Base-by-base conservation (phyloP, 2,888 invertebrate genomes). In the Melanotus villosus region DNA sequence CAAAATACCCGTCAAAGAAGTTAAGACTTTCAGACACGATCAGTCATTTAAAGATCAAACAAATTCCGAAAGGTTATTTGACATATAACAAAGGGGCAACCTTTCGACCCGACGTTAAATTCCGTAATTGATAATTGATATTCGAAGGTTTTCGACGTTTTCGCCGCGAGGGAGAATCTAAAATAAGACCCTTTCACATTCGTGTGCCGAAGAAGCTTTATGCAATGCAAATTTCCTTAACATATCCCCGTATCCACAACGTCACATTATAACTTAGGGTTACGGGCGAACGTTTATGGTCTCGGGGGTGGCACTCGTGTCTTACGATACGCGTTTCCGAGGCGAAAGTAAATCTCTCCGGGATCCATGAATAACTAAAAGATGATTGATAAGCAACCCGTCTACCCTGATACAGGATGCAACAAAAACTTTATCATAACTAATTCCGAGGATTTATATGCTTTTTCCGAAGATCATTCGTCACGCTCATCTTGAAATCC, bases 291-390 rank as follows among this genome's bases (percentile, higher is more conserved):
- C 62, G 50, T 68, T 62, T 62, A 63, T 54, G 43, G 68, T 63
- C 68, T 62, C 56, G 21, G 38, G 43, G 62, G 62, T 36, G 56
- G 57, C 52, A 54, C 38, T 52, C 52, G 23, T 41, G 41, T 66
- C 59, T 52, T 47, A 26, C 50, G 34, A 26, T 47, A 30, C 57
- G 36, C 59, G 47, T 26, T 45, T 57, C 21, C 64, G 65, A 59
- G 57, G 57, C 52, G 47, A 63, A 63, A 69, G 70, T 69, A 67
- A 73, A 56, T 59, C 38, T 50, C 52, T 19, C 50, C 56, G 54
- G 67, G 50, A 58, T 66, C 34, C 59, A 59, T 47, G 36, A 58
- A 57, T 45, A 59, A 41, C 26, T 26, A 32, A 32, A 30, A 59
- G 43, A 45, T 59, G 59, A 59, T 52, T 52, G 59, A 59, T 59